Evolutionary conservation across 2,888 invertebrate genomes (phyloP).

Genomic region (Hypomecis punctinalis): DNA sequence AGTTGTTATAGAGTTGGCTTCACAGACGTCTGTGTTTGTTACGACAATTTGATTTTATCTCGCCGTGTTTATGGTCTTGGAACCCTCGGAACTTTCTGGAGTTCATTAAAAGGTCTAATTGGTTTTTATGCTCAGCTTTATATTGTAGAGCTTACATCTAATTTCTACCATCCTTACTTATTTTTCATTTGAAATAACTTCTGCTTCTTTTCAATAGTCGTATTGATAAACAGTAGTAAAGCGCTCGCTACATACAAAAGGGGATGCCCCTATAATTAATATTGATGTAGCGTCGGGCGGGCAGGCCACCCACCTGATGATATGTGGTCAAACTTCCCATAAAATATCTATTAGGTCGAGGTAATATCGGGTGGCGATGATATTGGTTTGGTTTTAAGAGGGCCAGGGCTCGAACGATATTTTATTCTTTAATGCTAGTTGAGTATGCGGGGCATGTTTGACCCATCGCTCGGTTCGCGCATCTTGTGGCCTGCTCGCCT

Average conservation of each 20-base stretch:
- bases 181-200: neutral
- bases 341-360: constrained; percentile 24
- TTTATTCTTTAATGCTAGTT: constrained; percentile 38
- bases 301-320: constrained; percentile 53
- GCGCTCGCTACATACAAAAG: constrained; percentile 1
- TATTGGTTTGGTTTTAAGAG: constrained; percentile 30
- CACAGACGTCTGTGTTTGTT: constrained; percentile 47
- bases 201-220: neutral
- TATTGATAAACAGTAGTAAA: neutral
- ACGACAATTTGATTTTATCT: constrained; percentile 47
- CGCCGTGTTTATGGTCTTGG: constrained; percentile 22
- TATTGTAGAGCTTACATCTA: neutral
- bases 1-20: constrained; percentile 48
- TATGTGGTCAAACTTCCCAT: constrained; percentile 46
- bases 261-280: neutral
- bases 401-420: constrained; percentile 29
- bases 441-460: constrained; percentile 45
- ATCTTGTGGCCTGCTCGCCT: constrained; percentile 42
- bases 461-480: constrained; percentile 44
- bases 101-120: constrained; percentile 8
- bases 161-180: neutral
- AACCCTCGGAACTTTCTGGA: constrained; percentile 2
- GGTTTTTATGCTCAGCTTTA: constrained; percentile 2
- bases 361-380: constrained; percentile 25
- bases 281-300: constrained; percentile 9